These are phyloP conservation scores for Planiliza haematocheilus DNA, from an alignment of 2,113 vertebrate species.

Conservation along the genomic window DNA sequence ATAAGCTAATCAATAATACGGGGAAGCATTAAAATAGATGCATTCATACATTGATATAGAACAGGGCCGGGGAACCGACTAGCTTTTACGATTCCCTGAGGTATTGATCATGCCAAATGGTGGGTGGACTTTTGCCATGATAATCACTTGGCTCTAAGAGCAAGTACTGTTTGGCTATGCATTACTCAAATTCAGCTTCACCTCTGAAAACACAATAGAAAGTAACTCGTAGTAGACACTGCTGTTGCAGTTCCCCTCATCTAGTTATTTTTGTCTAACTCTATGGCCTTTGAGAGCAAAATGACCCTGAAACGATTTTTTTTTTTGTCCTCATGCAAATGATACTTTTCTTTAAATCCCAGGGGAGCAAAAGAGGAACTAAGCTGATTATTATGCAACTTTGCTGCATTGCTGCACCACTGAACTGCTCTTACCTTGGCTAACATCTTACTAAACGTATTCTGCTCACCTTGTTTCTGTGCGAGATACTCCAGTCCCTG, in stretches of 20 bases:
- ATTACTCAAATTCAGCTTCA: neutral
- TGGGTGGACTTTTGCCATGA: slow-evolving; percentile 18
- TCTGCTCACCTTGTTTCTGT: slow-evolving; percentile 43
- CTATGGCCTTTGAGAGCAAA: slow-evolving; percentile 4
- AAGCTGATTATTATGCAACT: slow-evolving; percentile 67
- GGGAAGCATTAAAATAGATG: slow-evolving; percentile 70
- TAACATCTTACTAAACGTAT: slow-evolving; percentile 48
- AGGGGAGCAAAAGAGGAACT: slow-evolving; percentile 40
- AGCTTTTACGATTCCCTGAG: slow-evolving; percentile 26
- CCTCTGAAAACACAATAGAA: neutral
- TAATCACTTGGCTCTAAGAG: slow-evolving; percentile 22
- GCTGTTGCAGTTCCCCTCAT: slow-evolving; percentile 8
- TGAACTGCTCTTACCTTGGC: slow-evolving; percentile 48
- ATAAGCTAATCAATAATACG: slow-evolving; percentile 81
- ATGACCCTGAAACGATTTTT: slow-evolving; percentile 25
- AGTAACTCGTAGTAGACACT: neutral
- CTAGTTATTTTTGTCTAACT: slow-evolving; percentile 26
- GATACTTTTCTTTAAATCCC: slow-evolving; percentile 42
- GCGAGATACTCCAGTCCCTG: slow-evolving; percentile 28
- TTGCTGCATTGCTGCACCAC: slow-evolving; percentile 53
- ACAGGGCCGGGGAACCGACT: slow-evolving; percentile 18
- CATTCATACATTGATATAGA: slow-evolving; percentile 57
- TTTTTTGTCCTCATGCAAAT: slow-evolving; percentile 55
- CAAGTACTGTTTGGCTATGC: neutral
- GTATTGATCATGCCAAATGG: slow-evolving; percentile 49